Evolutionary conservation across 2,888 invertebrate genomes (phyloP).

Genomic region (Didymodactylos carnosus): DNA sequence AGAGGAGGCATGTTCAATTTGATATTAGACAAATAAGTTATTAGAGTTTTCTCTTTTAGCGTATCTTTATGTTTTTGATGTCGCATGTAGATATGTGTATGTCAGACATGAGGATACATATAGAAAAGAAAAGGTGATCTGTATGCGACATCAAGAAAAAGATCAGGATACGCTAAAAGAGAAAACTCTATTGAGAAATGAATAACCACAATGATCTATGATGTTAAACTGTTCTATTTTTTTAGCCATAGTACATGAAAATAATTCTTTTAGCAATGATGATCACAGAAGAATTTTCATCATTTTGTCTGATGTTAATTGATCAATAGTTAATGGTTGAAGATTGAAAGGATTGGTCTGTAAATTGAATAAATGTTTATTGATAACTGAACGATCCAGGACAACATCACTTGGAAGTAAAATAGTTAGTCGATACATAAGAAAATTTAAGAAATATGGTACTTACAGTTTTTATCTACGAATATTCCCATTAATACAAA

Average conservation of each 20-base stretch:
- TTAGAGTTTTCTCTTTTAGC: too few relatives aligned
- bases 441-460: background rate
- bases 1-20: too few relatives aligned
- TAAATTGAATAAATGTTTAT: slow-evolving; percentile 77
- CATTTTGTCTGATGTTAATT: slow-evolving; percentile 59
- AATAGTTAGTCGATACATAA: slow-evolving; percentile 45
- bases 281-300: too few relatives aligned
- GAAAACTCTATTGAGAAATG: too few relatives aligned
- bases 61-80: too few relatives aligned
- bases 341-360: slow-evolving; percentile 93
- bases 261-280: background rate
- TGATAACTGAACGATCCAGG: slow-evolving; percentile 80
- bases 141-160: too few relatives aligned
- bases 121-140: too few relatives aligned
- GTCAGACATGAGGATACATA: too few relatives aligned
- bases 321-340: slow-evolving; percentile 75
- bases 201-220: too few relatives aligned
- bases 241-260: background rate
- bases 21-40: too few relatives aligned
- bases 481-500: background rate
- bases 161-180: too few relatives aligned
- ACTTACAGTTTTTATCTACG: background rate
- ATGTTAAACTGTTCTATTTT: background rate
- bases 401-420: slow-evolving; percentile 60
- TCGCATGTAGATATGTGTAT: too few relatives aligned